A percentile compares a stretch with the other conserved stretches of the same genome.
Evolutionary conservation across 2,113 vertebrate species (phyloP).

Genomic region (Neogobius melanostomus): DNA sequence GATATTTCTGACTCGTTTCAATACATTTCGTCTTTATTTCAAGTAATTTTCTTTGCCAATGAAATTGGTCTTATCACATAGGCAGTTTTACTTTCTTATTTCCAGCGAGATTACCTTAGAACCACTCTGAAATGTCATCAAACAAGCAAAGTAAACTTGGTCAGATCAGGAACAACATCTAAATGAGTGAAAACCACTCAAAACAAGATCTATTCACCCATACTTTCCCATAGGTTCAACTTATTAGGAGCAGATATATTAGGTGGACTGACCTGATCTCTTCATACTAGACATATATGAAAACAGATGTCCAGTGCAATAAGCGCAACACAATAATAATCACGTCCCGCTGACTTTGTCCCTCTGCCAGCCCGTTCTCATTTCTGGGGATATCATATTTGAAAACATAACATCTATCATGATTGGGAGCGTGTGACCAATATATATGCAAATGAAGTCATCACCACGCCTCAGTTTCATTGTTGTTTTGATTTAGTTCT

Average conservation of each 20-base stretch:
- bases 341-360: constrained; percentile 6
- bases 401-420: constrained; percentile 49
- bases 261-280: constrained; percentile 19
- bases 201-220: background rate
- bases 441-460: constrained; percentile 67
- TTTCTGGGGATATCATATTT: constrained; percentile 47
- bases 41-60: no score
- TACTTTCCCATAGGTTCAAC: background rate
- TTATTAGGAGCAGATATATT: constrained; percentile 11
- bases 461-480: constrained; percentile 41
- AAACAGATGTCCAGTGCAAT: background rate
- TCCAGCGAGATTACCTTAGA: no score
- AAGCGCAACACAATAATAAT: constrained; percentile 14
- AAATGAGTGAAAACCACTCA: no score
- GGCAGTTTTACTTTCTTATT: no score
- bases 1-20: no score
- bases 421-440: constrained; percentile 54
- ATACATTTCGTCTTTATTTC: no score
- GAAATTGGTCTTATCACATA: no score
- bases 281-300: background rate
- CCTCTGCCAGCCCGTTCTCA: background rate
- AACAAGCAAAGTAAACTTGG: no score
- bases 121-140: no score
- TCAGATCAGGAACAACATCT: no score
- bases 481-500: constrained; percentile 45